Conservation (phyloP, 2,797 vertebrate species). For the Channallabes apus region DNA sequence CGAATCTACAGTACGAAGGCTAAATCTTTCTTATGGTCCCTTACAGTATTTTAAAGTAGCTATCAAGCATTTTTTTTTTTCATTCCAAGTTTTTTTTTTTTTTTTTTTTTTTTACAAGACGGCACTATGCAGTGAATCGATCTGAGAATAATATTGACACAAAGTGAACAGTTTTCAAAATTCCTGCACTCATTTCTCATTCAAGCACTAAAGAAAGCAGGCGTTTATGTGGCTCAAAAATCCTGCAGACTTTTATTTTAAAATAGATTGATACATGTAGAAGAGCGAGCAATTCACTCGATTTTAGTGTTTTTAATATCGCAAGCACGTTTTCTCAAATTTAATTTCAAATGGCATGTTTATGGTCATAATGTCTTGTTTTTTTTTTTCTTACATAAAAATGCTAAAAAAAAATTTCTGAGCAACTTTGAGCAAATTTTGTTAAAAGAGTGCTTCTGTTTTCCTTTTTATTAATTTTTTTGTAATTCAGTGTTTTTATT, state of each 20-base stretch:
- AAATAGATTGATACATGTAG: too few species aligned
- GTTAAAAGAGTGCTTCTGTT: too few species aligned
- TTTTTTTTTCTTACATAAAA: background rate
- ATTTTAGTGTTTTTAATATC: background rate
- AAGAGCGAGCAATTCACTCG: background rate
- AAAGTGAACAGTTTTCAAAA: constrained; percentile 5
- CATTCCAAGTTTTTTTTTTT: too few species aligned
- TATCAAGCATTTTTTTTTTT: background rate
- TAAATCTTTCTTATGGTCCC: background rate
- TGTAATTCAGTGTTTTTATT: too few species aligned
- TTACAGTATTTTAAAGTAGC: background rate
- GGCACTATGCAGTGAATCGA: background rate
- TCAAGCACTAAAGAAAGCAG: background rate
- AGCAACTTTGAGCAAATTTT: too few species aligned
- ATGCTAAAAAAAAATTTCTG: background rate
- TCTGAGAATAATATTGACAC: background rate
- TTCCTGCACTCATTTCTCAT: background rate
- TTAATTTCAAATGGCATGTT: background rate
- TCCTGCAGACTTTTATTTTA: background rate
- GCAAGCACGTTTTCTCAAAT: background rate
- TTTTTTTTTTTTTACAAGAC: background rate
- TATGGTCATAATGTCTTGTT: background rate
- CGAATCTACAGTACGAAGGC: background rate
- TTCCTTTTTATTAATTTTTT: too few species aligned
- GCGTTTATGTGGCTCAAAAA: background rate